Percentiles rank a stretch among this genome's conserved stretches.
Conservation (phyloP, 92 coral and sea anemone species). For the Galaxea fascicularis region DNA sequence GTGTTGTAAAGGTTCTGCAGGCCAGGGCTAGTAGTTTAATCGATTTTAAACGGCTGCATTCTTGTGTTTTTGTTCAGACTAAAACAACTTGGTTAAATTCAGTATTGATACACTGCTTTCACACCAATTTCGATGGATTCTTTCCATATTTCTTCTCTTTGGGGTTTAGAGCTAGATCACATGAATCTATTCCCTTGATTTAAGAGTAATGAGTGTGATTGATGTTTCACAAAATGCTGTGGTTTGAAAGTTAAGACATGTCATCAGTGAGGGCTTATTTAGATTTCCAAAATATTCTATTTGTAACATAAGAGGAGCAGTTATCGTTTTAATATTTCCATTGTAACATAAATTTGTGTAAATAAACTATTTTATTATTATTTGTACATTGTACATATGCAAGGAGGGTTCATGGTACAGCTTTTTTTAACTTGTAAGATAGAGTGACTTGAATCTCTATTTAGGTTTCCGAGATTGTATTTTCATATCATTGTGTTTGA, state of each 20-base stretch:
- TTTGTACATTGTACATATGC: constrained; percentile 48
- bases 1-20: constrained; percentile 23
- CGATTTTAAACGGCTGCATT: background rate
- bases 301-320: constrained; percentile 66
- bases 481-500: constrained; percentile 50
- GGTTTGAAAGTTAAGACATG: constrained; percentile 21
- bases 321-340: constrained; percentile 36
- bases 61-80: background rate
- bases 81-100: background rate
- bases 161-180: background rate
- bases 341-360: constrained; percentile 45
- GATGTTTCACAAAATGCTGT: background rate
- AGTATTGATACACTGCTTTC: background rate
- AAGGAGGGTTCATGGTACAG: constrained; percentile 21
- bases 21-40: constrained; percentile 11
- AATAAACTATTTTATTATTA: constrained; percentile 53
- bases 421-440: constrained; percentile 41
- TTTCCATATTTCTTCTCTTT: background rate
- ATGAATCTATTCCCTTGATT: background rate
- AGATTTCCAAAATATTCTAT: constrained; percentile 39
- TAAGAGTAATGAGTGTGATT: background rate
- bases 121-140: background rate
- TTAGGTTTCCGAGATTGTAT: constrained; percentile 49
- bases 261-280: constrained; percentile 3
- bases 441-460: constrained; percentile 21